Percentiles rank a stretch among this genome's conserved stretches.
phyloP scores from a whole-genome alignment of 2,113 vertebrate species.

The Caracal caracal region DNA sequence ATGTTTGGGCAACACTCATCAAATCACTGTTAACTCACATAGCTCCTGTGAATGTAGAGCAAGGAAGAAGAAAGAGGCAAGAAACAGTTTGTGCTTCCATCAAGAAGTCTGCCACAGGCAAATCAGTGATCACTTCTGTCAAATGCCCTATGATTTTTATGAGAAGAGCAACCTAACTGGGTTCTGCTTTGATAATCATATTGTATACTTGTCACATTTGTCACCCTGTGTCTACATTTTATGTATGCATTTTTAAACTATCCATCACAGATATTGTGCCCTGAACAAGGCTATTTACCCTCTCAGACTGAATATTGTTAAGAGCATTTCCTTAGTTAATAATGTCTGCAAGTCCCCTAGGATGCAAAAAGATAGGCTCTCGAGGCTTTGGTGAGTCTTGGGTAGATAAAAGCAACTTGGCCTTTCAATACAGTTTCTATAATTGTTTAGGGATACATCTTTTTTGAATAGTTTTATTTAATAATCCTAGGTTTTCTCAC shows the following conservation, averaged over 20 bases:
- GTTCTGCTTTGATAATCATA: not conserved
- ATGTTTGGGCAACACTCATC: not conserved
- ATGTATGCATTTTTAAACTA: not conserved
- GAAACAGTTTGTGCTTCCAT: not conserved
- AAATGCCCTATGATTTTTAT: not conserved
- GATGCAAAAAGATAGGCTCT: not conserved
- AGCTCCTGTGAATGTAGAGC: not conserved
- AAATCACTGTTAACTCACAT: not conserved
- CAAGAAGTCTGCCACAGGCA: not conserved
- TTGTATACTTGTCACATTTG: not conserved
- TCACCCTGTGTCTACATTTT: not conserved
- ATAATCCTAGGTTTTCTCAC: slow-evolving; percentile 24
- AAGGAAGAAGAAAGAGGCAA: not conserved
- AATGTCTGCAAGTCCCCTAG: not conserved
- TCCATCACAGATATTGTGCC: not conserved
- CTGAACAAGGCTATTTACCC: not conserved
- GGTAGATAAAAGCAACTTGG: not conserved
- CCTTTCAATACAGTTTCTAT: not conserved
- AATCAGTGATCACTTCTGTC: not conserved
- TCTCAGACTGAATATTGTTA: not conserved
- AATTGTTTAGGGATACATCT: not conserved
- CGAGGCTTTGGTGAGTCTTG: not conserved
- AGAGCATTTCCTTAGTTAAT: not conserved
- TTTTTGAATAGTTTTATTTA: slow-evolving; percentile 4
- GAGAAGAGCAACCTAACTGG: not conserved